Evolutionary conservation across 1,140 invertebrate genomes (phyloP).

Genomic region (Steinernema khuongi): DNA sequence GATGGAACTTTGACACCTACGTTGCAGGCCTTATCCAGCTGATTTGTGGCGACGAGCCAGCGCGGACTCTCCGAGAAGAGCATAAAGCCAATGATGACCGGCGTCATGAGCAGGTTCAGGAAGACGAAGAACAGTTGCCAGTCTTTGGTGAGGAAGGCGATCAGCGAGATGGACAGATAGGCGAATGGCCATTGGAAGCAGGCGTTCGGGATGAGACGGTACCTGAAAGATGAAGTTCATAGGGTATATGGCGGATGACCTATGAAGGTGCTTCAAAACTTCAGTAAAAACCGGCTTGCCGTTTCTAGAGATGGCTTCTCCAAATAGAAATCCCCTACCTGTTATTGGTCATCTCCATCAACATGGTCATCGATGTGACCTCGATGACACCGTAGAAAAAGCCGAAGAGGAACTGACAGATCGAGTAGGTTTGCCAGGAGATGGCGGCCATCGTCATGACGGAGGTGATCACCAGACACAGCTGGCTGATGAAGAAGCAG

Average conservation of each 20-base stretch:
- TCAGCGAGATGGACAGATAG: conserved; percentile 47
- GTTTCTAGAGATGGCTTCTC: not conserved
- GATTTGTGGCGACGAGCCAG: conserved; percentile 49
- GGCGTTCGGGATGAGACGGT: conserved; percentile 48
- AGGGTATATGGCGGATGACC: too few relatives aligned
- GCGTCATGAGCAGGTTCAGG: conserved; percentile 45
- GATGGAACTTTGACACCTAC: conserved; percentile 37
- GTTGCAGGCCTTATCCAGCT: conserved; percentile 48
- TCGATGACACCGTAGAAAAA: conserved; percentile 53
- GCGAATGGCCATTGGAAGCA: conserved; percentile 54
- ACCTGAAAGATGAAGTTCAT: conserved; percentile 23
- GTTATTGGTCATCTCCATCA: conserved; percentile 57
- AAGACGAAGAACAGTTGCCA: conserved; percentile 55
- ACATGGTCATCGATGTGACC: conserved; percentile 42
- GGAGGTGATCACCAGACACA: conserved; percentile 50
- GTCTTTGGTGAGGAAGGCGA: conserved; percentile 49
- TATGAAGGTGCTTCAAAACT: too few relatives aligned
- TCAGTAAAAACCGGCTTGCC: too few relatives aligned
- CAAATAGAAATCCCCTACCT: conserved; percentile 33
- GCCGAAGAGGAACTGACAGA: conserved; percentile 28
- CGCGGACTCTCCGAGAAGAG: conserved; percentile 46
- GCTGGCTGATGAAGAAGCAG: conserved; percentile 48
- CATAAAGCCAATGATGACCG: conserved; percentile 52
- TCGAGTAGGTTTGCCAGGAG: conserved; percentile 27
- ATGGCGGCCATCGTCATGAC: conserved; percentile 44